These are phyloP conservation scores for Rachycentron canadum DNA, from an alignment of 2,797 vertebrate genomes.

Conservation along the genomic window DNA sequence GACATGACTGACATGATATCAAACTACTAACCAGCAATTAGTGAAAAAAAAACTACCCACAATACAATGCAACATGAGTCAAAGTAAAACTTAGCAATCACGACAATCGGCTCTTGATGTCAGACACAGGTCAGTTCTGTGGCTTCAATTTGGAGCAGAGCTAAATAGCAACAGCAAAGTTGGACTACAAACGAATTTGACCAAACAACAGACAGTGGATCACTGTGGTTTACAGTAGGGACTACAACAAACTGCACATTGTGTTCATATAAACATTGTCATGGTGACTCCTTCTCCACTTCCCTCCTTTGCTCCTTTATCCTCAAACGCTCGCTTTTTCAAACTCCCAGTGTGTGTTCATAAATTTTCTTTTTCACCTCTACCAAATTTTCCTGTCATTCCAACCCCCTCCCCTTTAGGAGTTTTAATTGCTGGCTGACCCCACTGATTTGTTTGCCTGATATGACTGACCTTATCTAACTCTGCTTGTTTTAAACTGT, in stretches of 20 bases:
- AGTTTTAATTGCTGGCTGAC: neutral
- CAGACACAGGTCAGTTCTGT: neutral
- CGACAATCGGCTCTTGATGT: slow-evolving; percentile 23
- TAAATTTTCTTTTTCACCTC: slow-evolving; percentile 6
- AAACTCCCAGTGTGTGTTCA: neutral
- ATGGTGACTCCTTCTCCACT: neutral
- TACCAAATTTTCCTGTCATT: neutral
- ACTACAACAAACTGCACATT: slow-evolving; percentile 19
- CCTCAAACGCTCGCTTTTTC: neutral
- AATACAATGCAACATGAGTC: neutral
- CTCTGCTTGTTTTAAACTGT: neutral
- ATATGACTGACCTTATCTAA: neutral
- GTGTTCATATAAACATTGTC: neutral
- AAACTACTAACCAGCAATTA: slow-evolving; percentile 12
- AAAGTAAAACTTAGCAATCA: slow-evolving; percentile 10
- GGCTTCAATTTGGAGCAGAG: slow-evolving; percentile 20
- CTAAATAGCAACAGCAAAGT: slow-evolving; percentile 37
- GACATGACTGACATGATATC: slow-evolving; percentile 24
- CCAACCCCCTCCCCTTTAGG: neutral
- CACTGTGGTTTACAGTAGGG: slow-evolving; percentile 8
- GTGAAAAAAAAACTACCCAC: slow-evolving; percentile 2
- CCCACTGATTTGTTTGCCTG: neutral
- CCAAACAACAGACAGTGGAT: slow-evolving; percentile 21
- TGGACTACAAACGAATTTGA: slow-evolving; percentile 17
- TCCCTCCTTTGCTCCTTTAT: slow-evolving; percentile 11